Percentiles rank a stretch among this genome's conserved stretches.
phyloP scores from a whole-genome alignment of 2,113 vertebrate species.

The Pelecanoides urinatrix region DNA sequence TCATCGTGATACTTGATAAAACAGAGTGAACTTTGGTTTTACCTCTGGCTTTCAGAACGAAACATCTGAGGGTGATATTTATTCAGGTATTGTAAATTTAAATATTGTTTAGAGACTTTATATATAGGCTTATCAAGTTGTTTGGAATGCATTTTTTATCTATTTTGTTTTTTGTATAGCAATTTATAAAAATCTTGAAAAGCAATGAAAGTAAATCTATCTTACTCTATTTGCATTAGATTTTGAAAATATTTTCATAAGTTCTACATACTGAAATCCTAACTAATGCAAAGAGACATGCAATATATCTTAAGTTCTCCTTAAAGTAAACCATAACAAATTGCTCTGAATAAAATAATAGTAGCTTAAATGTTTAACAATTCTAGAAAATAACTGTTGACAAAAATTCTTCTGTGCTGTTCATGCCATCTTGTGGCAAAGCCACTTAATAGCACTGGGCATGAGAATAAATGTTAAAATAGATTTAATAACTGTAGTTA shows the following conservation, averaged over 20 bases:
- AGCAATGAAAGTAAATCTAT: neutral
- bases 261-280: neutral
- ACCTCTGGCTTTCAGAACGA: neutral
- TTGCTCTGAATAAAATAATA: neutral
- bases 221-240: neutral
- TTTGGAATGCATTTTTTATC: neutral
- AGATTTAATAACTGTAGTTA: neutral
- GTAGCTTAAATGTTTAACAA: neutral
- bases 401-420: neutral
- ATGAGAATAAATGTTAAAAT: neutral
- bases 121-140: neutral
- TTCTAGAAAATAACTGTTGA: neutral
- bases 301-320: neutral
- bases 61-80: neutral
- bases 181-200: neutral
- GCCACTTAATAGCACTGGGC: neutral
- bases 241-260: neutral
- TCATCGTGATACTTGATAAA: neutral
- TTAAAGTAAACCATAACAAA: neutral
- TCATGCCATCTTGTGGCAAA: conserved; percentile 57
- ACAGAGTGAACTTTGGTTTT: neutral
- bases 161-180: neutral
- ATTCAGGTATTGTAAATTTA: neutral
- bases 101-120: neutral
- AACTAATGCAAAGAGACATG: neutral